Base-by-base conservation (phyloP, 30 jellyfish, hydroid and myxozoan species). In the Catostylus mosaicus region DNA sequence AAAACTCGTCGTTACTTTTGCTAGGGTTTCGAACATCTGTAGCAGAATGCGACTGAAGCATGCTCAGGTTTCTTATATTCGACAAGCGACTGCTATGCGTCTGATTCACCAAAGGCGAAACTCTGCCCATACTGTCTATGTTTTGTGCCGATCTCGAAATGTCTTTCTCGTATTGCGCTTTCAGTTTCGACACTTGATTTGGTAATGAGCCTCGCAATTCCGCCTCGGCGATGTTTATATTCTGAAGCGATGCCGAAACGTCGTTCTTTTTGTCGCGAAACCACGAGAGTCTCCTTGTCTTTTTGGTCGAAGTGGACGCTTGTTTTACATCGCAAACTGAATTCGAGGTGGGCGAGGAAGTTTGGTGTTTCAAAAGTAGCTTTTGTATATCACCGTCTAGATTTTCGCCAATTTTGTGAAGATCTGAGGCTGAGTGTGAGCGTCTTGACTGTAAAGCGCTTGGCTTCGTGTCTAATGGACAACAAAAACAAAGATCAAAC, bases 341-440 rank as follows among this genome's bases (percentile, higher is more conserved):
- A n/a, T 40, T 35, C 36, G 82, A 27, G 46, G 7, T n/a, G 9
- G 57, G 84, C 2, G 68, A 16, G 18, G 84, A 45, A 8, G 45
- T 32, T 14, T 61, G 74, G 4, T 61, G 40, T 35, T 22, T 22
- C 10, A 61, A 20, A 9, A 9, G 32, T 26, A 61, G 38, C 5
- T 61, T 61, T 37, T 61, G 45, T 8, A 9, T 30, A 23, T 73
- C 84, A 29, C 37, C 84, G 3, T 73, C 61, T 46, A 23, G 51
- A 22, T 46, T 73, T 16, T 30, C 84, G 72, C 84, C 84, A 50
- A 73, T 14, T 23, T 52, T 50, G 32, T 67, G 67, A 24, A 73
- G 29, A 46, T 73, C 84, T 14, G 84, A 50, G 6, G 84, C 72
- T 50, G 84, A 73, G 30, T n/a, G 84, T 0, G 84, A 73, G 24